Evolutionary conservation across 2,797 vertebrate genomes (phyloP).

Genomic region (Hypotaenidia philippensis): DNA sequence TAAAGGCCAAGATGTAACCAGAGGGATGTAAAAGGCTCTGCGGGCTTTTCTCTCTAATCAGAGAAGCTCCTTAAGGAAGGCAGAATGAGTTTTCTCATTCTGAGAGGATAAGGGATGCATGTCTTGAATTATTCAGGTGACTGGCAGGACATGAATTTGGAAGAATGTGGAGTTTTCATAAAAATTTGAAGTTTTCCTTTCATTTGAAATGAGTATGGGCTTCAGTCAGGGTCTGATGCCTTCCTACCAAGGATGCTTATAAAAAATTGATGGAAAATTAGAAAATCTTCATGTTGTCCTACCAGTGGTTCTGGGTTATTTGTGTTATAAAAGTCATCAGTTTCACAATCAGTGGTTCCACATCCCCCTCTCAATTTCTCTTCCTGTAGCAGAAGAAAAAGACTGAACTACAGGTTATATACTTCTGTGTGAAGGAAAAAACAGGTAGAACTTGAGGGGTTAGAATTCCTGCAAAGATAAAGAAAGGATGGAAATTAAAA

Average conservation of each 20-base stretch:
- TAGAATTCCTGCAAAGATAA: neutral
- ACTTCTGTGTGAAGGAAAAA: neutral
- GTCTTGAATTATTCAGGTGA: slow-evolving; percentile 44
- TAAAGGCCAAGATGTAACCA: neutral
- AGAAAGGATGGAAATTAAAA: neutral
- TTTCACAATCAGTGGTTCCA: neutral
- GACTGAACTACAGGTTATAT: neutral
- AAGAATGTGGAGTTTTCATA: slow-evolving; percentile 29
- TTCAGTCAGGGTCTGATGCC: neutral
- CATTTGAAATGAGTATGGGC: neutral
- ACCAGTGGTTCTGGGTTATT: neutral
- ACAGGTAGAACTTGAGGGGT: neutral
- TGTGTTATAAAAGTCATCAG: neutral
- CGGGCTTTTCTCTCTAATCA: neutral
- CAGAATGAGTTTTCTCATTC: neutral
- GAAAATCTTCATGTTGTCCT: neutral
- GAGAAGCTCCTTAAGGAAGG: neutral
- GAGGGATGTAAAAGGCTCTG: neutral
- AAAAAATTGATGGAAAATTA: neutral
- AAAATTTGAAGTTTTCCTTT: slow-evolving; percentile 32
- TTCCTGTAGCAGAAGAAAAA: neutral
- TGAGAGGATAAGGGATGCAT: neutral
- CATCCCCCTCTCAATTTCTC: neutral
- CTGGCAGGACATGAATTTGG: neutral
- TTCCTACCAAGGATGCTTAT: neutral